Evolutionary conservation across 2,797 vertebrate genomes (phyloP).

Genomic region (Chiloscyllium punctatum): DNA sequence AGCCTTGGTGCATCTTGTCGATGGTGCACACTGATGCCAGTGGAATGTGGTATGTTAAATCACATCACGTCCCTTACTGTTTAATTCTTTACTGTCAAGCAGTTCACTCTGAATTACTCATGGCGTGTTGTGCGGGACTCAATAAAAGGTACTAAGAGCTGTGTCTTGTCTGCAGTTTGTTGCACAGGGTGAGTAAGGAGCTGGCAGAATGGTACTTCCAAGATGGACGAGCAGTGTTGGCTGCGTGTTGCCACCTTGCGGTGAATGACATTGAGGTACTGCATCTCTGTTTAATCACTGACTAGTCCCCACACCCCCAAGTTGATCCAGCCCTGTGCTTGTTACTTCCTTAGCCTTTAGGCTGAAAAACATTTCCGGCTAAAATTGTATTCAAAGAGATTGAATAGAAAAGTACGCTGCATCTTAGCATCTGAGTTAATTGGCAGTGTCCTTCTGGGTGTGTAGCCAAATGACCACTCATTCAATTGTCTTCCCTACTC

Average conservation of each 20-base stretch:
- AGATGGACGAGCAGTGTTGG: constrained; percentile 74
- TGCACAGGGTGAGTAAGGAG: constrained; percentile 72
- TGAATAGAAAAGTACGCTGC: neutral
- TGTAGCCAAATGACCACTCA: neutral
- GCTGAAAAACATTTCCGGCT: neutral
- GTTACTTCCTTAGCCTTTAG: neutral
- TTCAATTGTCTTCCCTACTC: neutral
- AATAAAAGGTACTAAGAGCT: neutral
- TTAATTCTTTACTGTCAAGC: neutral
- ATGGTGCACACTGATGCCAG: neutral
- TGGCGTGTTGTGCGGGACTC: neutral
- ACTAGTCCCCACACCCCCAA: too few relatives aligned
- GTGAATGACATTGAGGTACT: constrained; percentile 80
- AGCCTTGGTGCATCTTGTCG: too few relatives aligned
- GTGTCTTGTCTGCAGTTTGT: constrained; percentile 58
- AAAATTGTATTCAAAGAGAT: neutral
- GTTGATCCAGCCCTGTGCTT: neutral
- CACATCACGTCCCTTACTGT: neutral
- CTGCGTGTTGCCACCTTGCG: constrained; percentile 86
- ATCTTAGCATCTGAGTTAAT: neutral
- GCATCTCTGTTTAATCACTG: neutral
- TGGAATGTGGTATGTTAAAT: neutral
- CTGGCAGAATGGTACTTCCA: constrained; percentile 94
- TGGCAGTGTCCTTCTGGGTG: neutral
- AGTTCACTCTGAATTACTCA: neutral